phyloP scores from a whole-genome alignment of 2,113 vertebrate genomes.

The Vombatus ursinus region DNA sequence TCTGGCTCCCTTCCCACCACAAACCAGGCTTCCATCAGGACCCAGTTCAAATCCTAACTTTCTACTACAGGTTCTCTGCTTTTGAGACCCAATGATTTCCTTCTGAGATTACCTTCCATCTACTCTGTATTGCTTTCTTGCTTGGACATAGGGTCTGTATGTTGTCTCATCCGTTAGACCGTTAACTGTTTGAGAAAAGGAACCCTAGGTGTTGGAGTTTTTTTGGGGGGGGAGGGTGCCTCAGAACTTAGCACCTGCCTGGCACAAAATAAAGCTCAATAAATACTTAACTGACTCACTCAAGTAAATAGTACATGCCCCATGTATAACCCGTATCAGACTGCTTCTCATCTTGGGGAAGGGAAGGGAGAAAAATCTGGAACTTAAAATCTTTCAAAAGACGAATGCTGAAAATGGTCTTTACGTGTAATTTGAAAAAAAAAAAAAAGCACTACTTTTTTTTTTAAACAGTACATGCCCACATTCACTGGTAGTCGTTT shows the following conservation, averaged over 20 bases:
- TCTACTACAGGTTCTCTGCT: background rate
- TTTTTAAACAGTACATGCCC: background rate
- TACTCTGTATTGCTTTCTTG: background rate
- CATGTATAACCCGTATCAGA: background rate
- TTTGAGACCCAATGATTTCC: background rate
- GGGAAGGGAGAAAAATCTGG: too few relatives aligned
- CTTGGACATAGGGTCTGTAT: background rate
- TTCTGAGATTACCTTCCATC: background rate
- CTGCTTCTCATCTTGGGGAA: too few relatives aligned
- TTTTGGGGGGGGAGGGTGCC: too few relatives aligned
- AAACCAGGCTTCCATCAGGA: background rate
- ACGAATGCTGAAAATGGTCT: too few relatives aligned
- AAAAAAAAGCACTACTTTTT: too few relatives aligned
- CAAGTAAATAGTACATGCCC: background rate
- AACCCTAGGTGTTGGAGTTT: background rate
- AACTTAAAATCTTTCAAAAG: too few relatives aligned
- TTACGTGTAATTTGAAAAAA: too few relatives aligned
- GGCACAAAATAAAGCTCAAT: background rate
- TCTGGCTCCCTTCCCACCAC: background rate
- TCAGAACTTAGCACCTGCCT: background rate
- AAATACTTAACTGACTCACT: background rate
- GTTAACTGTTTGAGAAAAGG: background rate
- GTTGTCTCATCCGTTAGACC: background rate
- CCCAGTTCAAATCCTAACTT: background rate
- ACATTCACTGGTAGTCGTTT: background rate